Base-by-base conservation (phyloP, 2,888 invertebrate species). In the Fragum whitleyi region DNA sequence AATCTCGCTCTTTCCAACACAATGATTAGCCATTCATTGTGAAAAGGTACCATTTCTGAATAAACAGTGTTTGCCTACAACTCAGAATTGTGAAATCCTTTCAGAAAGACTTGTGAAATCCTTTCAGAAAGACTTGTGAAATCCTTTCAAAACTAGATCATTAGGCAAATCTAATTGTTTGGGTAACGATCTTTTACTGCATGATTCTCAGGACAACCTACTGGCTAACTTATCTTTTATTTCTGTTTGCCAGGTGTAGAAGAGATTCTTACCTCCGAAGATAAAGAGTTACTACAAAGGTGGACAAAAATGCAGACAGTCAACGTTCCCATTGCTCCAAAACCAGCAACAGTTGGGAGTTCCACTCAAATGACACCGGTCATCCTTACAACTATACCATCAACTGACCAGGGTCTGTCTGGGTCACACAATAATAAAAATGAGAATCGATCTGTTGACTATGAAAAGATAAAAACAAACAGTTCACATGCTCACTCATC, bases 221-320 rank as follows among this genome's bases (percentile, higher is more conserved):
- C n/a, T n/a, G n/a, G n/a, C n/a, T n/a, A n/a, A n/a, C n/a, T n/a
- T n/a, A n/a, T n/a, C n/a, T n/a, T n/a, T n/a, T n/a, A n/a, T n/a
- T n/a, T n/a, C n/a, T n/a, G n/a, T 65, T 5, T 42, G 23, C 61
- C 47, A 32, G 59, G 59, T 28, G 61, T 65, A 53, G 84, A 79
- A n/a, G 86, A 81, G n/a, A 55, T 79, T 9, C 42, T 88, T 1
- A 90, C 93, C 0, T 89, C 83, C 74, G 91, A 89, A 28, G 94
- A 94, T 78, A 90, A 88, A 80, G 92, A 92, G 29, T 76, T 93
- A 69, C 79, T 94, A 53, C 88, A 91, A 19, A 85, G 93, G 26
- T 94, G 94, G 94, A 86, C 88, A 11, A 87, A 83, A 59, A 93
- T 94, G 93, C 93, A 93, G 85, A 83, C 87, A 65, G 87, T 80